Percentiles rank a stretch among this genome's conserved stretches.
Conservation (phyloP, 2,888 invertebrate species). For the Ochropleura leucogaster region DNA sequence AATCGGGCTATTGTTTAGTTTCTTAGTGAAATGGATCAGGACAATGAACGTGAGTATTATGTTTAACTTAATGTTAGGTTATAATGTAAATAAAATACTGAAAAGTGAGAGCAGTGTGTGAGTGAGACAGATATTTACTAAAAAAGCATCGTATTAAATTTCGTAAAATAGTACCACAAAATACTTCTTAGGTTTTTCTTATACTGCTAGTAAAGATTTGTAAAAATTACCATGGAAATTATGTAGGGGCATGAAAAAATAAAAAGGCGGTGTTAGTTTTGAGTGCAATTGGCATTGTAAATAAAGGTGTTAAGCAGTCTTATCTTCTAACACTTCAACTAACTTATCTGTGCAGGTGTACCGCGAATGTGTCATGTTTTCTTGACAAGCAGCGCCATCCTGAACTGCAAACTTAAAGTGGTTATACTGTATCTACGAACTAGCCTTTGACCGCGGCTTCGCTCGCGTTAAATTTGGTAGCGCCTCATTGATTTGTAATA, state of each 20-base stretch:
- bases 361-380: too few relatives aligned
- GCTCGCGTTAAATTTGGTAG: too few relatives aligned
- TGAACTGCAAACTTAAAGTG: too few relatives aligned
- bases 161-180: background rate
- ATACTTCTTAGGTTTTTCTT: too few relatives aligned
- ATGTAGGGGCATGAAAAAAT: background rate
- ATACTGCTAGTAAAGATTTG: background rate
- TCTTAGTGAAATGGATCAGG: slow-evolving; percentile 24
- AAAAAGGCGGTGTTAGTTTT: background rate
- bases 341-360: too few relatives aligned
- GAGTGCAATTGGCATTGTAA: too few relatives aligned
- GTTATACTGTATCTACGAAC: too few relatives aligned
- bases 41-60: slow-evolving; percentile 21
- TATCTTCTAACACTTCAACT: too few relatives aligned
- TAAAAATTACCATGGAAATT: background rate
- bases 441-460: too few relatives aligned
- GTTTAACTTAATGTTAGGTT: background rate
- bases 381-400: too few relatives aligned
- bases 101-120: background rate
- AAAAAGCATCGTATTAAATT: background rate
- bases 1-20: background rate
- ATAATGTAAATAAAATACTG: background rate
- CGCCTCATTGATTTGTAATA: too few relatives aligned
- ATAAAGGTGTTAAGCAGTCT: too few relatives aligned
- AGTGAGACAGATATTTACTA: background rate